Evolutionary conservation across 2,888 invertebrate genomes (phyloP).

Genomic region (Tortricodes alternella): DNA sequence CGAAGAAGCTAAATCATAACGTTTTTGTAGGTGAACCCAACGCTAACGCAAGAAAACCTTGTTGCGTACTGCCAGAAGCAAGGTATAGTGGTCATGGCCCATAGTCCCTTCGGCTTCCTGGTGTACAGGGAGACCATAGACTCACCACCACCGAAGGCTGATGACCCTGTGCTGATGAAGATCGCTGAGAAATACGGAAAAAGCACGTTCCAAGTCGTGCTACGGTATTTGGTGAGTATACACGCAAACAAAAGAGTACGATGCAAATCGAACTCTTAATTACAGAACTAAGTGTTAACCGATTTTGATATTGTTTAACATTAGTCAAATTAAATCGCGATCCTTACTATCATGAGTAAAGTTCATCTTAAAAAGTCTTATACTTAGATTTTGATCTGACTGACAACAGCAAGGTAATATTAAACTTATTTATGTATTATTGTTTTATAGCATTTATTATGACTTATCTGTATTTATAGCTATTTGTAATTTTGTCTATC

Average conservation of each 20-base stretch:
- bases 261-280: too few relatives aligned
- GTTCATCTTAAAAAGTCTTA: too few relatives aligned
- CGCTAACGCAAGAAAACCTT: constrained; percentile 86
- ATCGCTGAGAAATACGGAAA: constrained; percentile 86
- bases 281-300: too few relatives aligned
- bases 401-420: too few relatives aligned
- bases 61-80: constrained; percentile 86
- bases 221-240: constrained; percentile 85
- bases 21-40: constrained; percentile 82
- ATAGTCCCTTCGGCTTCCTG: constrained; percentile 86
- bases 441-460: too few relatives aligned
- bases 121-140: constrained; percentile 48
- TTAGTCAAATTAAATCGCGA: too few relatives aligned
- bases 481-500: too few relatives aligned
- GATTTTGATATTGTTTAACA: too few relatives aligned
- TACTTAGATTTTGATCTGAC: too few relatives aligned
- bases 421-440: too few relatives aligned
- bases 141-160: constrained; percentile 74
- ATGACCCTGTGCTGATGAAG: constrained; percentile 77
- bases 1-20: neutral
- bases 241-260: neutral
- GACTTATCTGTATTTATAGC: too few relatives aligned
- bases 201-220: constrained; percentile 84
- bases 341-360: too few relatives aligned
- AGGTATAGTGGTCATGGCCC: constrained; percentile 86